Percentiles rank a stretch among this genome's conserved stretches.
These are phyloP conservation scores for Phaonia tiefii DNA, from an alignment of 2,888 invertebrate species.

Conservation along the genomic window DNA sequence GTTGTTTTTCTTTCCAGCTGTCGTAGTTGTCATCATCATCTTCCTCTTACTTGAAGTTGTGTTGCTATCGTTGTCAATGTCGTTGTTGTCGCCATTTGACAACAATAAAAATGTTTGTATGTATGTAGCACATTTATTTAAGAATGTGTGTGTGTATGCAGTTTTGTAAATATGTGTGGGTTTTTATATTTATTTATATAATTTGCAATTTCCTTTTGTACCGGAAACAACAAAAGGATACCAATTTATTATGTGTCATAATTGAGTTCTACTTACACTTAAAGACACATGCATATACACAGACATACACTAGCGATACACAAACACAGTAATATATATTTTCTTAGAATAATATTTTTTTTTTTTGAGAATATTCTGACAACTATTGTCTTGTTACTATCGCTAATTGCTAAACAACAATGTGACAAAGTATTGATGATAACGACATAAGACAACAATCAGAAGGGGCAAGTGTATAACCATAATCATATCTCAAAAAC, in stretches of 20 bases:
- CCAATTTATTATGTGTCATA: conserved; percentile 65
- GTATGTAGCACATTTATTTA: background rate
- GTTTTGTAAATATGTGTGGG: conserved; percentile 13
- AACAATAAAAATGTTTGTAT: conserved; percentile 6
- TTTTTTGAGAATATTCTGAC: no score
- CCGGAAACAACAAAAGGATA: conserved; percentile 63
- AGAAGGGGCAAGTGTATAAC: no score
- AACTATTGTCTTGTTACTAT: no score
- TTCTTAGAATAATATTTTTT: no score
- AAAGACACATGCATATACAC: no score
- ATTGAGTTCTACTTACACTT: conserved; percentile 68
- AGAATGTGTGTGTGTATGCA: conserved; percentile 1
- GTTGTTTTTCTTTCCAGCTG: conserved; percentile 25
- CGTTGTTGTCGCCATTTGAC: background rate
- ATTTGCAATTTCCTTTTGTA: conserved; percentile 66
- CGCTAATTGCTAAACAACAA: no score
- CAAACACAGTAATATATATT: no score
- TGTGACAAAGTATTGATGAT: no score
- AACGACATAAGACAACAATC: no score
- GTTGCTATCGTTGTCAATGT: background rate
- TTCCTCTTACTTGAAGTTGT: background rate
- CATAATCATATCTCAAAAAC: no score
- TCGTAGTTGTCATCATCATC: conserved; percentile 9
- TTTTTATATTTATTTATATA: conserved; percentile 54
- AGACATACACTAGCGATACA: no score